Evolutionary conservation across 2,113 vertebrate genomes (phyloP), one percentile per base, ranked within the genome.

Genomic region (Grammomys surdaster): DNA sequence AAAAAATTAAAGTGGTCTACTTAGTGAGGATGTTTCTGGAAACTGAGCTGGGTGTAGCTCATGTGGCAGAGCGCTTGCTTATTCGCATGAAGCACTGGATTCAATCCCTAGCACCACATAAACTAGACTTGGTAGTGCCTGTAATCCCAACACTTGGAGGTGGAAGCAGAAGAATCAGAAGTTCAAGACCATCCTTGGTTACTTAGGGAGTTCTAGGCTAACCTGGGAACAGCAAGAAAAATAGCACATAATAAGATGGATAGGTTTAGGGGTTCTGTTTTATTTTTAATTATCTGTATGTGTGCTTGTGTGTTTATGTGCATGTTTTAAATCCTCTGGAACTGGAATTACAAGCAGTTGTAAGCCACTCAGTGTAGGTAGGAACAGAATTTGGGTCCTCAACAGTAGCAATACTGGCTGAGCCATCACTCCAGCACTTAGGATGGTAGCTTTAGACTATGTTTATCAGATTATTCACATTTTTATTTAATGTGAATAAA

Each of bases 1-100:
- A 77, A 77, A 43, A 31, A 77, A 48, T 31, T 77, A 51, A 93
- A 26, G 17, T 76, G 5, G 0, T 97, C 96, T 96, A 69, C 95
- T 90, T 65, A 88, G 0, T 81, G 67, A 93, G 85, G 69, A 86
- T 96, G 96, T 97, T 91, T 92, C 93, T 97, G 96, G 96, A 97
- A 94, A 87, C 94, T 2, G 0, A 93, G 67, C 92, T 96, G 94
- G 91, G 96, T 54, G 16, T 33, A 33, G 76, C 16, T 54, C 76
- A 54, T 31, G 33, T 36, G 22, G 48, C 54, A 54, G 77, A 80
- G 31, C 7, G 1, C 31, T 54, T 19, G 31, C 73, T 43, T 76
- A 14, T 43, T 46, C 2, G 67, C 67, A 69, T 16, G 67, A 69
- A 69, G 67, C 67, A 69, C 73, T 46, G 73, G 72, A 40, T 43